Conservation (phyloP, 2,113 vertebrate species). For the Vidua chalybeata region DNA sequence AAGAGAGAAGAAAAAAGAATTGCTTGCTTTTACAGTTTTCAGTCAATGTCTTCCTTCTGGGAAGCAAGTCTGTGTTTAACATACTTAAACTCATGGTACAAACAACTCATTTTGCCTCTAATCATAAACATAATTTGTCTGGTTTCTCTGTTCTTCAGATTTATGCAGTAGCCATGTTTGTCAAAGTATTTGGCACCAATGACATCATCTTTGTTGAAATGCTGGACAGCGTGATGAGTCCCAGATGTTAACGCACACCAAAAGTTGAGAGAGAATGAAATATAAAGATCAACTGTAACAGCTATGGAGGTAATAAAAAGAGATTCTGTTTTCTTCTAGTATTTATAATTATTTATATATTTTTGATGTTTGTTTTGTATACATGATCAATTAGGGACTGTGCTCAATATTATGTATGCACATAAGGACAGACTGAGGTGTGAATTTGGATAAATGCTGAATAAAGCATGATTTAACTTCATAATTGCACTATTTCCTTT, state of each 20-base stretch:
- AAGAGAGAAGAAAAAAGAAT: not conserved
- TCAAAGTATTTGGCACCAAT: constrained; percentile 43
- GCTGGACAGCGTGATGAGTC: constrained; percentile 11
- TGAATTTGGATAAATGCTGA: not conserved
- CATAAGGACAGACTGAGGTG: not conserved
- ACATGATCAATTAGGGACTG: not conserved
- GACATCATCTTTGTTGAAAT: constrained; percentile 51
- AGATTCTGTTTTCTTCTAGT: not conserved
- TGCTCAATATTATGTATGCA: not conserved
- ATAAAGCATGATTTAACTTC: not conserved
- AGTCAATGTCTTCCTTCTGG: constrained; percentile 12
- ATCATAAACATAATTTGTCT: constrained; percentile 16
- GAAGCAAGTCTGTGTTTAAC: not conserved
- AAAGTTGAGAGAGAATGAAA: not conserved
- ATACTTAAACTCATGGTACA: not conserved
- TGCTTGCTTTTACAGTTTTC: not conserved
- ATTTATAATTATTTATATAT: constrained; percentile 1
- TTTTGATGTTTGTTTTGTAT: not conserved
- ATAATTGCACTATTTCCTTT: not conserved
- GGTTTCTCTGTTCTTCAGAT: constrained; percentile 19
- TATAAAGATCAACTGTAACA: not conserved
- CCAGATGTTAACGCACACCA: constrained; percentile 34
- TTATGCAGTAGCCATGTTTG: constrained; percentile 54
- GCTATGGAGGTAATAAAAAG: not conserved
- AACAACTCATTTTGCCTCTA: constrained; percentile 17